Base-by-base conservation (phyloP, 2,888 invertebrate species). In the Caradrina kadenii region DNA sequence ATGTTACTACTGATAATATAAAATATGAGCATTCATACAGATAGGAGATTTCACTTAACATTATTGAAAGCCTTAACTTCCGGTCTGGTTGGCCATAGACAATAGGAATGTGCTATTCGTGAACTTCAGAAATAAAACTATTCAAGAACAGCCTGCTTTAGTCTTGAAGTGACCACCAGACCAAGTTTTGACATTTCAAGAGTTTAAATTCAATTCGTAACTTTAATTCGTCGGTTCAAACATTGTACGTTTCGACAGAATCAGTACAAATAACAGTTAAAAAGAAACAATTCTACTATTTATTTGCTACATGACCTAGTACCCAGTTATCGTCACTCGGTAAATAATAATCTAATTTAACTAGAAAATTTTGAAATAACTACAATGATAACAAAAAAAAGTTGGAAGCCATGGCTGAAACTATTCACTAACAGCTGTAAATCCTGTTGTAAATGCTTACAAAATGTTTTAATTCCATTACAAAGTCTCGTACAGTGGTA, bases 21-120 rank as follows among this genome's bases (percentile, higher is more conserved):
- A 93, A 94, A 93, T 79, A 92, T 95, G 95, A 95, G 95, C 95
- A 94, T 94, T 94, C 91, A 92, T 94, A 95, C 93, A 93, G 87
- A 85, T 93, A 94, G 93, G 93, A 91, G 87, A 89, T 83, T 88
- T 88, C 85, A 86, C 89, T 91, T 92, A 89, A 87, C 80, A 87
- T 82, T 87, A 83, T 69, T 52, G 63, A 84, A 79, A 82, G 67
- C 65, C 73, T 63, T 50, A 22, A 59, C 53, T 63, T 60, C 53
- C 53, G 17, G 54, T 61, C 73, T 69, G 69, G 69, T 50, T 59
- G 65, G 50, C 63, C 59, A 69, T 68, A 75, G 63, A 67, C 58
- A 64, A 76, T 70, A 73, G 73, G 65, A 71, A 76, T 65, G 35
- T 48, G 58, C 76, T 63, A 67, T 80, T 50, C 70, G 65, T 35